These are phyloP conservation scores for Musca vetustissima DNA, from an alignment of 1,140 invertebrate species.

Conservation along the genomic window DNA sequence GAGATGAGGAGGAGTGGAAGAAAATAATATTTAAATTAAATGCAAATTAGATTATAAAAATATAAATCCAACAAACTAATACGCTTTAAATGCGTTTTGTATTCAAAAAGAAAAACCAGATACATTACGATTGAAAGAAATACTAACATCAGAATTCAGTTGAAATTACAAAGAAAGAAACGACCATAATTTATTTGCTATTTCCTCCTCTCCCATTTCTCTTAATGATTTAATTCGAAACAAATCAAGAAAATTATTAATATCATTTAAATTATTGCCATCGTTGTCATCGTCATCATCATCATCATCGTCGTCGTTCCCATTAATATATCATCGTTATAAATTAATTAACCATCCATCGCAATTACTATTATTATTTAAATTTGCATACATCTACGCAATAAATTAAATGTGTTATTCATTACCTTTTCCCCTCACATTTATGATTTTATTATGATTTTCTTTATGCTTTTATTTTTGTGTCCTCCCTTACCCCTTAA, in stretches of 20 bases:
- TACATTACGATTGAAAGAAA: no score
- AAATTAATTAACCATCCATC: no score
- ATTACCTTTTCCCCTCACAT: background rate
- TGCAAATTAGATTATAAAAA: no score
- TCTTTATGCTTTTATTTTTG: background rate
- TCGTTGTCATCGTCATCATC: background rate
- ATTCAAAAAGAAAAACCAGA: no score
- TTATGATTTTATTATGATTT: conserved; percentile 2
- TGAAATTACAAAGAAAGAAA: no score
- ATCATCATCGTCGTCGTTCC: background rate
- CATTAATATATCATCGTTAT: background rate
- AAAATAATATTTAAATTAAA: no score
- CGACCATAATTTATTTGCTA: background rate
- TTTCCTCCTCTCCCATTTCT: background rate
- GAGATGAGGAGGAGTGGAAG: no score
- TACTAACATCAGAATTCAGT: no score
- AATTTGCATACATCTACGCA: conserved; percentile 18
- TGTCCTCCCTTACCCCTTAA: background rate
- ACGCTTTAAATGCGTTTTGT: no score
- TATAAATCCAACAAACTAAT: no score
- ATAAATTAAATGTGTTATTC: background rate
- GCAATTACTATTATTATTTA: conserved; percentile 8
- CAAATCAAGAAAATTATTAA: no score
- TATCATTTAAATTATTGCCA: background rate
- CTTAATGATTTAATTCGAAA: conserved; percentile 1